These are phyloP conservation scores for Drosophila bocqueti DNA, from an alignment of 1,140 invertebrate genomes.

Conservation along the genomic window DNA sequence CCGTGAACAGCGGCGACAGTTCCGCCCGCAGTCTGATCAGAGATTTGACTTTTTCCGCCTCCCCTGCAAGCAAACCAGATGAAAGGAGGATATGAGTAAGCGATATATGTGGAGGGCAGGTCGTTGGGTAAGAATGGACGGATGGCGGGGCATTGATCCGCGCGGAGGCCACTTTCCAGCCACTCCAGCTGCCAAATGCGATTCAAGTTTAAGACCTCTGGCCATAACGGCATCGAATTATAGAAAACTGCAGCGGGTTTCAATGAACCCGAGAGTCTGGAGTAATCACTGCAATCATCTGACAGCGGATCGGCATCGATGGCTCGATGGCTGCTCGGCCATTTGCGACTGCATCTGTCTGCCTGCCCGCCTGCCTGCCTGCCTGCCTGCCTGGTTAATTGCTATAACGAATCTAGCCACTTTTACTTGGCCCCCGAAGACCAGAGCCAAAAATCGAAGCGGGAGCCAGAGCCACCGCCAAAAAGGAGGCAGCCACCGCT, in stretches of 20 bases:
- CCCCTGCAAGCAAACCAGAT: slow-evolving; percentile 71
- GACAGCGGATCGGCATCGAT: slow-evolving; percentile 60
- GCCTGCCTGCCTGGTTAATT: slow-evolving; percentile 61
- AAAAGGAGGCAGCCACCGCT: slow-evolving; percentile 24
- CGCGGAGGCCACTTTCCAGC: slow-evolving; percentile 54
- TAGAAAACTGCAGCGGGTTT: slow-evolving; percentile 69
- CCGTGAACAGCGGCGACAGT: slow-evolving; percentile 84
- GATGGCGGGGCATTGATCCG: slow-evolving; percentile 52
- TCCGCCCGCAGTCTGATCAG: slow-evolving; percentile 85
- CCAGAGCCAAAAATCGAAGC: slow-evolving; percentile 46
- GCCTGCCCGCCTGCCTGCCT: slow-evolving; percentile 5
- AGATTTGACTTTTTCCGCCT: slow-evolving; percentile 85
- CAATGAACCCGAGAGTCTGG: slow-evolving; percentile 68
- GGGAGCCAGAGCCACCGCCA: slow-evolving; percentile 35
- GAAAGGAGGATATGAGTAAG: slow-evolving; percentile 22
- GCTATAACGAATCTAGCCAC: slow-evolving; percentile 80
- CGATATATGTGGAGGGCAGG: slow-evolving; percentile 5
- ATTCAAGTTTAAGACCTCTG: slow-evolving; percentile 79
- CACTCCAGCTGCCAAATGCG: slow-evolving; percentile 49
- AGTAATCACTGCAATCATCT: slow-evolving; percentile 69
- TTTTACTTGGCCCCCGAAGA: slow-evolving; percentile 63
- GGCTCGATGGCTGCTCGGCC: slow-evolving; percentile 49
- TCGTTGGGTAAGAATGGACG: slow-evolving; percentile 29
- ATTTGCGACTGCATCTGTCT: slow-evolving; percentile 27
- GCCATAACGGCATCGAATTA: slow-evolving; percentile 60